These are phyloP conservation scores for Harpalus rufipes DNA, from an alignment of 2,888 invertebrate species.

Conservation along the genomic window DNA sequence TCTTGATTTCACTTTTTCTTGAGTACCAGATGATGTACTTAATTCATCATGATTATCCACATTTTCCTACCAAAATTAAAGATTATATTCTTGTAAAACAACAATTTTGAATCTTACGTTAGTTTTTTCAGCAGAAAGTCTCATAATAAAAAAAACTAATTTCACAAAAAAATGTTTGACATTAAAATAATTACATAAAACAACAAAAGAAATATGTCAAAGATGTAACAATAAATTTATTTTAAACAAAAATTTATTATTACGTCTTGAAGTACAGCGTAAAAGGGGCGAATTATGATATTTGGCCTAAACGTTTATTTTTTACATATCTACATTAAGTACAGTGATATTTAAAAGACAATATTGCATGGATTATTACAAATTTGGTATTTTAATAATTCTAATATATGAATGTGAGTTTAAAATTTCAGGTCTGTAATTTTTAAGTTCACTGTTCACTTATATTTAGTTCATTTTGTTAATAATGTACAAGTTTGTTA, in stretches of 20 bases:
- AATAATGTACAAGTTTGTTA: conserved; percentile 70
- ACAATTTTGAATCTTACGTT: conserved; percentile 5
- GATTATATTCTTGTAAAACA: not conserved
- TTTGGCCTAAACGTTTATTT: conserved; percentile 66
- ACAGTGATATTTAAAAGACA: conserved; percentile 67
- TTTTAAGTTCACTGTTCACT: conserved; percentile 66
- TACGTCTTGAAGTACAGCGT: not conserved
- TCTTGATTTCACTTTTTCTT: conserved; percentile 42
- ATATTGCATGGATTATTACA: conserved; percentile 66
- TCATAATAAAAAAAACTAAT: conserved; percentile 26
- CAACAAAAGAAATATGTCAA: conserved; percentile 17
- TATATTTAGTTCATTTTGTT: conserved; percentile 57
- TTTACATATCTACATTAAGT: conserved; percentile 67
- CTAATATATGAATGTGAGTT: conserved; percentile 65
- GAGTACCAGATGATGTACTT: conserved; percentile 1
- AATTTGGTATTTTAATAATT: conserved; percentile 59
- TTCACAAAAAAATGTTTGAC: conserved; percentile 13
- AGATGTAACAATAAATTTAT: not conserved
- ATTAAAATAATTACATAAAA: conserved; percentile 2
- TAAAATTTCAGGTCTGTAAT: conserved; percentile 57
- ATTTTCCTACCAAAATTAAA: conserved; percentile 62
- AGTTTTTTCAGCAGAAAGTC: not conserved
- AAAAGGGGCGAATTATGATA: conserved; percentile 5
- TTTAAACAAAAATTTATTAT: not conserved
- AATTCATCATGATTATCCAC: conserved; percentile 4